A percentile compares a stretch with the other conserved stretches of the same genome.
These are phyloP conservation scores for Tetramorium alpestre DNA, from an alignment of 1,140 invertebrate species.

Conservation along the genomic window DNA sequence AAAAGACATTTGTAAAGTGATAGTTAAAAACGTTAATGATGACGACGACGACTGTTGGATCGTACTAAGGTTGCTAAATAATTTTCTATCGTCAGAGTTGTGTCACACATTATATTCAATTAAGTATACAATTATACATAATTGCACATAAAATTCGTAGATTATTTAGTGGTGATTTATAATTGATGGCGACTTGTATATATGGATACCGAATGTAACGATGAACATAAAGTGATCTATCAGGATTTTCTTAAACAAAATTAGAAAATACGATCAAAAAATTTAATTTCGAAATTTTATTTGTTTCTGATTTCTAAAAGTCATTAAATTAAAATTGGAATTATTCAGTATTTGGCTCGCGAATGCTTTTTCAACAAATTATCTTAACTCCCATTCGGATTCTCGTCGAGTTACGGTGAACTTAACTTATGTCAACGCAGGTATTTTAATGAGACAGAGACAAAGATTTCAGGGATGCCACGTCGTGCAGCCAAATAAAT, in stretches of 20 bases:
- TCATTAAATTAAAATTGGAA: background rate
- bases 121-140: background rate
- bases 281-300: background rate
- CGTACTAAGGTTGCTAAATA: background rate
- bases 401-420: background rate
- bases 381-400: background rate
- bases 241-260: background rate
- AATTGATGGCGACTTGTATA: background rate
- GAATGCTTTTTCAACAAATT: slow-evolving; percentile 11
- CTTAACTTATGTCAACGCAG: slow-evolving; percentile 6
- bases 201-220: background rate
- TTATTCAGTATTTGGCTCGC: too few relatives aligned
- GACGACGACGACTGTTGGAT: too few relatives aligned
- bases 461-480: slow-evolving; percentile 19
- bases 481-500: background rate
- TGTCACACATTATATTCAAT: background rate
- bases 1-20: background rate
- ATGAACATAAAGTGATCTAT: background rate
- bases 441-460: slow-evolving; percentile 43
- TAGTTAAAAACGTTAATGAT: background rate
- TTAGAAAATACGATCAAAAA: background rate
- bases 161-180: background rate
- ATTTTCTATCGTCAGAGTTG: background rate
- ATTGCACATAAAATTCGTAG: background rate
- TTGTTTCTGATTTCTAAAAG: background rate